phyloP scores from a whole-genome alignment of 2,113 vertebrate genomes.

The Mellivora capensis region DNA sequence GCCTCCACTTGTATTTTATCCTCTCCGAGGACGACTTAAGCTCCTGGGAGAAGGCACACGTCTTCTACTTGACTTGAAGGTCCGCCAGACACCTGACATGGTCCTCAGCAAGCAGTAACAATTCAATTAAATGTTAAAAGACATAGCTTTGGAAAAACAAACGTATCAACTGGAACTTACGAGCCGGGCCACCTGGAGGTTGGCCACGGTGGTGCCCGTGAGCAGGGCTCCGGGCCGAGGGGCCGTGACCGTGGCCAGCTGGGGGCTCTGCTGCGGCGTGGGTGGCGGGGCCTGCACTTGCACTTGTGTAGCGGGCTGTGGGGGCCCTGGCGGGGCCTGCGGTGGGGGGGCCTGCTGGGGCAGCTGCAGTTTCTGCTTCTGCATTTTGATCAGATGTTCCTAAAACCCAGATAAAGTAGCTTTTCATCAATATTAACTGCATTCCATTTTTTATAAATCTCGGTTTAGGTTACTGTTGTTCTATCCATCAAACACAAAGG shows the following conservation, averaged over 20 bases:
- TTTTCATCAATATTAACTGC: background rate
- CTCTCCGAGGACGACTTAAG: background rate
- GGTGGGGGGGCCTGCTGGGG: constrained; percentile 85
- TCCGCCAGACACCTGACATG: background rate
- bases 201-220: constrained; percentile 87
- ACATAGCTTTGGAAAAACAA: background rate
- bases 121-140: background rate
- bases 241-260: constrained; percentile 90
- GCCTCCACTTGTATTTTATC: background rate
- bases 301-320: constrained; percentile 64
- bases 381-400: constrained; percentile 90
- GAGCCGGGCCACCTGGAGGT: constrained; percentile 92
- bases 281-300: constrained; percentile 82
- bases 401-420: constrained; percentile 63
- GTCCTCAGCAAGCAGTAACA: background rate
- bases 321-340: constrained; percentile 78
- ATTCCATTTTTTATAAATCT: too few relatives aligned
- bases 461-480: background rate
- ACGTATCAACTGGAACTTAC: constrained; percentile 82
- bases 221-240: constrained; percentile 89
- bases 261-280: constrained; percentile 87
- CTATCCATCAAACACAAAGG: background rate
- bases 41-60: too few relatives aligned
- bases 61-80: background rate
- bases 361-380: constrained; percentile 89